Evolutionary conservation across 2,888 invertebrate species (phyloP).

Genomic region (Stomorhina lunata): DNA sequence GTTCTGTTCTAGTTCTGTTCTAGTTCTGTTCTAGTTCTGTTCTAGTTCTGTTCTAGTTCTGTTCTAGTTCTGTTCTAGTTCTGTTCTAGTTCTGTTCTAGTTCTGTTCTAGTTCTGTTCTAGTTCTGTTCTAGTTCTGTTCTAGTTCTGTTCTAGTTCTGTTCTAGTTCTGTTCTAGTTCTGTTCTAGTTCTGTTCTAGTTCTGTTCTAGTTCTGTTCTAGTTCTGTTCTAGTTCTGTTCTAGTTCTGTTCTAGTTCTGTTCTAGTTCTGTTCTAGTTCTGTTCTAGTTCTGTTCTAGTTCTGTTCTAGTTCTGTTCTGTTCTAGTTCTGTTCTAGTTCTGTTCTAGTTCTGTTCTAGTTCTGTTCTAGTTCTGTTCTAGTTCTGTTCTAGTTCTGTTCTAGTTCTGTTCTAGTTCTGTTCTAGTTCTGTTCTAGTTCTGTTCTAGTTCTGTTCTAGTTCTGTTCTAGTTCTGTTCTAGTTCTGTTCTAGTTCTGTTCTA

Average conservation of each 20-base stretch:
- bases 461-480: not conserved
- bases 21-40: not conserved
- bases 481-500: not conserved
- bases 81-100: not conserved
- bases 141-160: not conserved
- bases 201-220: not conserved
- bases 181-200: not conserved
- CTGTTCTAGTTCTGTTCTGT: too few species aligned
- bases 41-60: not conserved
- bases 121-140: not conserved
- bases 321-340: too few species aligned
- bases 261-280: too few species aligned
- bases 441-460: not conserved
- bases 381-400: too few species aligned
- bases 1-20: not conserved
- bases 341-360: too few species aligned
- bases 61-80: not conserved
- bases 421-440: not conserved
- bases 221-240: not conserved
- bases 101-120: not conserved
- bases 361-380: too few species aligned
- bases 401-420: not conserved
- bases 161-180: not conserved
- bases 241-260: not conserved
- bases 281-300: too few species aligned